A percentile compares a stretch with the other conserved stretches of the same genome.
Conservation (phyloP, 2,797 vertebrate genomes). For the Tapirus indicus region DNA sequence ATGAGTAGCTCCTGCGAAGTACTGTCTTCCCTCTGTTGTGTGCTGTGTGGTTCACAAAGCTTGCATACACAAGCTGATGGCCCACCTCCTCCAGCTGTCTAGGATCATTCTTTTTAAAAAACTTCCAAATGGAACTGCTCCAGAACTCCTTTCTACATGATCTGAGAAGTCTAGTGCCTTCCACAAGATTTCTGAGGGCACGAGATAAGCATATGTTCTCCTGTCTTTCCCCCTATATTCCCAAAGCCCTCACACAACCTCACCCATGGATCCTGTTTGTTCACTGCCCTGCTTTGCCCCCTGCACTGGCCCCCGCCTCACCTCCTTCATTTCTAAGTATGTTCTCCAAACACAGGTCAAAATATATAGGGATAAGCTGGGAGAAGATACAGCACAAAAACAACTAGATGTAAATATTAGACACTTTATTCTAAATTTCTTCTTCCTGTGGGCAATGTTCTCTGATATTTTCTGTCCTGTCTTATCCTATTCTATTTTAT, state of each 20-base stretch:
- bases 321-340: neutral
- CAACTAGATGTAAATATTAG: neutral
- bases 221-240: neutral
- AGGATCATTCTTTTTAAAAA: neutral
- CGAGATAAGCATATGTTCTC: neutral
- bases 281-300: neutral
- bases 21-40: neutral
- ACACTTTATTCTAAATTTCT: neutral
- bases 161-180: neutral
- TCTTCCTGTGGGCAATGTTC: neutral
- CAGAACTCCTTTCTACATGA: neutral
- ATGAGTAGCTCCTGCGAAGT: neutral
- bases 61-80: neutral
- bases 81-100: neutral
- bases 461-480: neutral
- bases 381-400: neutral
- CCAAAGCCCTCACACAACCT: neutral
- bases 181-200: neutral
- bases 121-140: neutral
- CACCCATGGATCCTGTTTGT: neutral
- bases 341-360: neutral
- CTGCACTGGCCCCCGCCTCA: neutral
- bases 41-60: neutral
- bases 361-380: neutral
- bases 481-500: neutral